Evolutionary conservation across 2,113 vertebrate species (phyloP), one percentile per base, ranked within the genome.

Genomic region (Furnarius figulus): DNA sequence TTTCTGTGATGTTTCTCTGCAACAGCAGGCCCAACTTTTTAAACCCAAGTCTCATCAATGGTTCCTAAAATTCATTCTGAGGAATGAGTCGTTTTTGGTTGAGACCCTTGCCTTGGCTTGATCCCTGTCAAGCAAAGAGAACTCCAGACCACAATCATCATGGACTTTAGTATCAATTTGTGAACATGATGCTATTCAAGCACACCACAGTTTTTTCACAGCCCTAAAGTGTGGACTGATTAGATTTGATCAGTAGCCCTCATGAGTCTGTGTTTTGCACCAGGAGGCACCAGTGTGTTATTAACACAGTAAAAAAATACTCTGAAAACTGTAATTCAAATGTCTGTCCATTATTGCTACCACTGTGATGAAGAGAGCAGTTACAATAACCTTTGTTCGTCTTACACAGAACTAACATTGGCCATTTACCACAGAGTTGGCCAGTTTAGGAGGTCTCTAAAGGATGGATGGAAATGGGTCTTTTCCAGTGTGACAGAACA

Each of bases 211-310:
- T 68, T 74, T 74, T 70, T 53, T 35, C n/a, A 28, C 23, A 44
- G n/a, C 27, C 20, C 15, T n/a, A 52, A 44, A 23, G 19, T 1
- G 0, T 44, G 7, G 39, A n/a, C 24, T 10, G 58, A 33, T 5
- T 74, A 19, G 5, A 5, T 50, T 65, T 74, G 22, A 37, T 50
- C 49, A 74, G 24, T 16, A 78, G 2, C 9, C 14, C 14, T 46
- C 24, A 9, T 5, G 12, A 40, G 6, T 22, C 22, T 50, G 16
- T 55, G 8, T 62, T 86, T 86, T 71, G 61, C 11, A 25, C 11
- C 9, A 72, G 20, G 18, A 66, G 4, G 12, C 4, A 77, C 16
- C 2, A 3, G 4, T 37, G 20, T 66, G 6, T 62, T 82, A 16
- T 16, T 13, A 80, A 33, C n/a, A 24, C 10, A 42, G 20, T 24